Conservation (phyloP, 1,140 invertebrate genomes). For the Drosophila triauraria region DNA sequence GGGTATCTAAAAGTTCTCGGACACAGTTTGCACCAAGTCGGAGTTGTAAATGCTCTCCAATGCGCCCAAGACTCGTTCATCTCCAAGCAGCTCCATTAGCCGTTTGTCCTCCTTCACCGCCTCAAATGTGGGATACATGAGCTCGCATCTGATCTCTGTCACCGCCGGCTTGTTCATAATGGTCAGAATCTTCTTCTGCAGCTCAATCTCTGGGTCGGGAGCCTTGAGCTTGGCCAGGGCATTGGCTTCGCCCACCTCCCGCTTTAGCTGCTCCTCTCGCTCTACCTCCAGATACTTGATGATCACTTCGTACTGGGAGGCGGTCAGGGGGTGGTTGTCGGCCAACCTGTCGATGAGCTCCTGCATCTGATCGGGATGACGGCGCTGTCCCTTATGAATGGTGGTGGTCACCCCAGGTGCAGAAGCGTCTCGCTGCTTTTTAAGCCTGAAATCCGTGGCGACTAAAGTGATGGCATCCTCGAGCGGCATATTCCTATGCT, state of each 20-base stretch:
- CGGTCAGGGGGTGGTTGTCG: slow-evolving; percentile 92
- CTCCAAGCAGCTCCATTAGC: slow-evolving; percentile 79
- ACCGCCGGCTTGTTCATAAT: slow-evolving; percentile 90
- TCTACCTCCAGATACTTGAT: slow-evolving; percentile 92
- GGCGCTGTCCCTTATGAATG: slow-evolving; percentile 13
- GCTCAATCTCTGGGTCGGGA: slow-evolving; percentile 86
- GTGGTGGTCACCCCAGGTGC: not conserved
- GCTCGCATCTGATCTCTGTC: slow-evolving; percentile 57
- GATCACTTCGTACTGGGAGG: slow-evolving; percentile 92
- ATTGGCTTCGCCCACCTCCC: slow-evolving; percentile 88
- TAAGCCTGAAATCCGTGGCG: slow-evolving; percentile 91
- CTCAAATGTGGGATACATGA: slow-evolving; percentile 60
- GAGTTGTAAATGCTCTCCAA: slow-evolving; percentile 86
- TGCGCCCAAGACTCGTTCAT: slow-evolving; percentile 91
- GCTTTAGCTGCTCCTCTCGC: slow-evolving; percentile 89
- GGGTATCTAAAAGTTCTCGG: slow-evolving; percentile 48
- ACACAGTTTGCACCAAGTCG: slow-evolving; percentile 46
- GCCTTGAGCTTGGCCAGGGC: slow-evolving; percentile 69
- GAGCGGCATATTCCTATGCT: slow-evolving; percentile 97
- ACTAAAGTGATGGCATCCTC: slow-evolving; percentile 94
- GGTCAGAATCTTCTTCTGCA: slow-evolving; percentile 94
- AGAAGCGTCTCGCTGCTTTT: slow-evolving; percentile 86
- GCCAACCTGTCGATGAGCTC: slow-evolving; percentile 92
- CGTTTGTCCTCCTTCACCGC: slow-evolving; percentile 53
- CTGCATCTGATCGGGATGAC: slow-evolving; percentile 90